Conservation (phyloP, 2,888 invertebrate species). For the Dryocosmus kuriphilus region DNA sequence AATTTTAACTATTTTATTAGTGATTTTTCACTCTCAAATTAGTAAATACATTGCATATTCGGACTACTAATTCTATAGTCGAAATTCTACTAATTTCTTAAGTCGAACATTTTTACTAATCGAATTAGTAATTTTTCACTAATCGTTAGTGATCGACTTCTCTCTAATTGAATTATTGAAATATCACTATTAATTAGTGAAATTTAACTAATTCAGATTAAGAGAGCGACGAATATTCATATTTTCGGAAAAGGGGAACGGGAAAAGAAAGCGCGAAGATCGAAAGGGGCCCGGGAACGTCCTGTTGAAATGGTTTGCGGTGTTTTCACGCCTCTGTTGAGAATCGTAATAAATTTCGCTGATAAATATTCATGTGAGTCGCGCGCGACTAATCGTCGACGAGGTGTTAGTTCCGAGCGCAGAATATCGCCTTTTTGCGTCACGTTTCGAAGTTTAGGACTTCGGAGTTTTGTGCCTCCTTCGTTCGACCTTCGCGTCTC, state of each 20-base stretch:
- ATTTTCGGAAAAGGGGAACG: conserved; percentile 1
- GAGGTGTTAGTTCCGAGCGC: conserved; percentile 47
- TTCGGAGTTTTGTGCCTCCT: conserved; percentile 42
- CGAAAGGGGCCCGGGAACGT: conserved; percentile 44
- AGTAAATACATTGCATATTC: no score
- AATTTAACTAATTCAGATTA: no score
- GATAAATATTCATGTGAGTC: conserved; percentile 74
- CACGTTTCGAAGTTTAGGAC: conserved; percentile 11
- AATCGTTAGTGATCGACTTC: no score
- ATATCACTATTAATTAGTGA: no score
- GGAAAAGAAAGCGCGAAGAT: conserved; percentile 45
- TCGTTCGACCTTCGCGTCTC: conserved; percentile 52
- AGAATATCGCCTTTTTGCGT: conserved; percentile 41
- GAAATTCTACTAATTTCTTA: no score
- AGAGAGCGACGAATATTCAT: neutral
- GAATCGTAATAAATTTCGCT: conserved; percentile 68
- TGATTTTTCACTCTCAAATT: no score
- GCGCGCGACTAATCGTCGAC: conserved; percentile 62
- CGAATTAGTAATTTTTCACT: no score
- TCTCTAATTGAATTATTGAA: no score
- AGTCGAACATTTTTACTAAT: no score
- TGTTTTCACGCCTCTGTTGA: conserved; percentile 61
- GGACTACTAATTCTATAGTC: no score
- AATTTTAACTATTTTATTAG: no score
- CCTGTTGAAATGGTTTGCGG: conserved; percentile 39